Evolutionary conservation across 2,888 invertebrate species (phyloP).

Genomic region (Dolichopus griseipennis): DNA sequence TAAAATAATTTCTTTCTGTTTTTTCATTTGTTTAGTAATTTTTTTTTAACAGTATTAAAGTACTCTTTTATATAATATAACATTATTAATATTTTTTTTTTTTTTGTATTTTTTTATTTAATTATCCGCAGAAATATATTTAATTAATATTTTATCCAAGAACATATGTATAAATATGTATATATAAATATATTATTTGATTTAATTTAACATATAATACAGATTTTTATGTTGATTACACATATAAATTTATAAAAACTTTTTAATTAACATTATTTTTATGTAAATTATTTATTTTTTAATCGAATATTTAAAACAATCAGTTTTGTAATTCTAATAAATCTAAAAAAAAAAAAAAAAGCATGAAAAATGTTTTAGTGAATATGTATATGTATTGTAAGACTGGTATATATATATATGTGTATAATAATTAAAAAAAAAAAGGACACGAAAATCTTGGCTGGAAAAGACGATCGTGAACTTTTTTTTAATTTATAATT

Average conservation of each 20-base stretch:
- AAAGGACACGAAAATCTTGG: conserved; percentile 17
- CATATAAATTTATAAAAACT: no score
- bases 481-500: conserved; percentile 18
- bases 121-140: conserved; percentile 16
- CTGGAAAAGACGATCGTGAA: conserved; percentile 19
- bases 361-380: no score
- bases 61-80: no score
- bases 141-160: neutral
- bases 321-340: conserved; percentile 20
- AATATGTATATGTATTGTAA: no score
- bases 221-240: no score
- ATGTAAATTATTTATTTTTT: neutral
- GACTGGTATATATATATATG: no score
- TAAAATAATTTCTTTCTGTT: conserved; percentile 16
- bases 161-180: no score
- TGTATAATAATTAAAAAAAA: neutral
- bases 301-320: conserved; percentile 7
- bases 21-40: conserved; percentile 7
- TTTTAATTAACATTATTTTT: no score
- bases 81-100: conserved; percentile 24
- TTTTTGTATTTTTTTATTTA: conserved; percentile 28
- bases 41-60: conserved; percentile 9
- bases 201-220: no score
- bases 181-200: no score
- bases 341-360: neutral